Conservation (phyloP, 2,888 invertebrate genomes). For the Drosophila fungiperda region DNA sequence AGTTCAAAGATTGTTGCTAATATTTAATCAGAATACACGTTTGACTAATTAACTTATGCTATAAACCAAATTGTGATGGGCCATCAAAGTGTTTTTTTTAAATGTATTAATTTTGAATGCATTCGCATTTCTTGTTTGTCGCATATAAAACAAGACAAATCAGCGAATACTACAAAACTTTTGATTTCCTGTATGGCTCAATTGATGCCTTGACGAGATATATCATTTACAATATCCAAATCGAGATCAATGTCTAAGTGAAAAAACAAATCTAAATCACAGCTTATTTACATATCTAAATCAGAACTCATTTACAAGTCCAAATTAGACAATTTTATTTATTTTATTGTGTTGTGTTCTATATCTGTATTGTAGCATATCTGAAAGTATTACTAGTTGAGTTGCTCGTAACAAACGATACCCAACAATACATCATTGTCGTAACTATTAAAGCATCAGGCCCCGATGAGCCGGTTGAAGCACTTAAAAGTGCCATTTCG, state of each 20-base stretch:
- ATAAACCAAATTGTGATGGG: constrained; percentile 44
- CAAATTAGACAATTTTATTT: constrained; percentile 33
- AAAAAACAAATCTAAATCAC: constrained; percentile 37
- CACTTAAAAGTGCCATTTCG: constrained; percentile 79
- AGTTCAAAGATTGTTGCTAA: not conserved
- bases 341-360: constrained; percentile 9
- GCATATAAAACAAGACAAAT: constrained; percentile 25
- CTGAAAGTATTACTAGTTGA: constrained; percentile 34
- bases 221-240: constrained; percentile 50
- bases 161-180: constrained; percentile 32
- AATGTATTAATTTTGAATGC: constrained; percentile 37
- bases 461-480: constrained; percentile 65
- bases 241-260: constrained; percentile 37
- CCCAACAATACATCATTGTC: constrained; percentile 61
- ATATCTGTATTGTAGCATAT: constrained; percentile 6
- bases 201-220: constrained; percentile 51
- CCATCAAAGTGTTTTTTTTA: constrained; percentile 33
- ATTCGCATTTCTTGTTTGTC: constrained; percentile 40
- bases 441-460: constrained; percentile 55
- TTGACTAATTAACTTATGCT: constrained; percentile 58
- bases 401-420: constrained; percentile 49
- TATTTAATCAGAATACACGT: constrained; percentile 38
- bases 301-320: constrained; percentile 43
- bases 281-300: constrained; percentile 39
- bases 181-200: constrained; percentile 68